Evolutionary conservation across 2,888 invertebrate genomes (phyloP), one percentile per base, ranked within the genome.

Genomic region (Salticus scenicus): DNA sequence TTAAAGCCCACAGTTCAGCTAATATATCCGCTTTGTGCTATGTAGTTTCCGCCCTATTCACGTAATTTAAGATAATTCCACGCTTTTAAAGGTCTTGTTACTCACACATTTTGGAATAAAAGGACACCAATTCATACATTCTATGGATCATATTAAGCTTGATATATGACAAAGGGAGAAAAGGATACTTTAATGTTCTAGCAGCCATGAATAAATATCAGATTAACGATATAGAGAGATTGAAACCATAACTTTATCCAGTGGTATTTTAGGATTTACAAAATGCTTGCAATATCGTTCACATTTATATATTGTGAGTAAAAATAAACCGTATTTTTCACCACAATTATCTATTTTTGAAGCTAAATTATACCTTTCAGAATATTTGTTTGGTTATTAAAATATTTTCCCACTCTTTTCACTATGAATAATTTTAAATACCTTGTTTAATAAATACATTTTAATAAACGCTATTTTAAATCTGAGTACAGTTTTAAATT

Each of bases 11-110:
- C 42, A 47, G 10, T 47, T 47, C 42, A 14, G 42, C 17, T 17
- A 47, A 47, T 47, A 47, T 47, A 47, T 47, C 42, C 42, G 42
- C 17, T 47, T 37, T 47, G n/a, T 47, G 42, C 42, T 17, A 14
- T 17, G 10, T 17, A 47, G n/a, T 17, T 47, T 47, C 42, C 42
- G 42, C 42, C 17, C 14, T 17, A 47, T 14, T 47, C 10, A 17
- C 42, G 24, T 57, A 24, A 57, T 57, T 57, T 57, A 57, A 57
- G 57, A 24, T 57, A 57, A 57, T 57, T 24, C 57, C 24, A 57
- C 24, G 57, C 20, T 57, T 47, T 57, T 24, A 57, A 57, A 20
- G 57, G 24, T 57, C 57, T 57, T 57, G 24, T 57, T 57, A 57
- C 57, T n/a, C 24, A 24, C 57, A 57, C 7, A 5, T 24, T 2